Percentiles rank a stretch among this genome's conserved stretches.
Evolutionary conservation across 2,797 vertebrate genomes (phyloP).

Genomic region (Picus viridis): DNA sequence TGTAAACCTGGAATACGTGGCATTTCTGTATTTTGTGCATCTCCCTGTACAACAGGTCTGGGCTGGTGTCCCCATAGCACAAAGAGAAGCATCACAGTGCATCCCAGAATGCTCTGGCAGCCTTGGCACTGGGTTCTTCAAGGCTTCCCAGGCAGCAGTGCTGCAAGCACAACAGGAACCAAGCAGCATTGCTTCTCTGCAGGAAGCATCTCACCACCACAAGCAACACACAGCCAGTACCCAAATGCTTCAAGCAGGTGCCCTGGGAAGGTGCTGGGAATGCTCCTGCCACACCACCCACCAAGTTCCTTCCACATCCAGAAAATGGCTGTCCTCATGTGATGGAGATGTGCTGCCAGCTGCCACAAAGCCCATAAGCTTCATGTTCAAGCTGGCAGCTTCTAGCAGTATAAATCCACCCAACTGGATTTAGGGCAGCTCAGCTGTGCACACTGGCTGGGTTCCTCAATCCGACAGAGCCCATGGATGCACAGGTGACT

Average conservation of each 20-base stretch:
- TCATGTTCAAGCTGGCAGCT: not conserved
- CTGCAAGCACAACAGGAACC: not conserved
- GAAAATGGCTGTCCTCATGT: not conserved
- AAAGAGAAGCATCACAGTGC: accelerated
- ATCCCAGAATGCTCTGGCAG: not conserved
- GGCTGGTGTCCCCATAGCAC: accelerated
- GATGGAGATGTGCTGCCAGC: accelerated
- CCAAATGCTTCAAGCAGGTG: accelerated
- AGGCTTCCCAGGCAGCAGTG: not conserved
- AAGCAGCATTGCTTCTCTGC: not conserved
- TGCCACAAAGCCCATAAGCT: not conserved
- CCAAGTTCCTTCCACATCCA: accelerated
- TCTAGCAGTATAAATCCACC: not conserved
- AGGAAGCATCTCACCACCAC: not conserved
- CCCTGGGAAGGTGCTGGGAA: not conserved
- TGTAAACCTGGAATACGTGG: not conserved
- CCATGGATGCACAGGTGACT: not conserved
- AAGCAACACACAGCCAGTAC: not conserved
- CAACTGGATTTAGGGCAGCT: not conserved
- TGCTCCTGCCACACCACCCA: not conserved
- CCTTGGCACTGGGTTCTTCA: not conserved
- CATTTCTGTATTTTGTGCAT: not conserved
- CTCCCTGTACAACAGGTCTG: not conserved
- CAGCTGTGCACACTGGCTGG: not conserved
- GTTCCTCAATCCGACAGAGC: not conserved